These are phyloP conservation scores for Chelmon rostratus DNA, from an alignment of 2,797 vertebrate species.

Conservation along the genomic window DNA sequence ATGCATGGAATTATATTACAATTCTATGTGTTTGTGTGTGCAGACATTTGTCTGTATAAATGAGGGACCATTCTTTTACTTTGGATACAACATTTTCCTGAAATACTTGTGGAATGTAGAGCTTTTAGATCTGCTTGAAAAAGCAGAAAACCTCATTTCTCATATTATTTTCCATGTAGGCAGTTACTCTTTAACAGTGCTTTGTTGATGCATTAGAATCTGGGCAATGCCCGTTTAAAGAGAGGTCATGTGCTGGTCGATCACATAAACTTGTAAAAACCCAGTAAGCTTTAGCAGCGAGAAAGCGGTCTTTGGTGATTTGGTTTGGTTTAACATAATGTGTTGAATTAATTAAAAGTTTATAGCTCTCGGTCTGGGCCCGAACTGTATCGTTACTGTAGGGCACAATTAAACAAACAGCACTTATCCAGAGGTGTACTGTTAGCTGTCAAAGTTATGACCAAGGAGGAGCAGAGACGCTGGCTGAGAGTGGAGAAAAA, in stretches of 20 bases:
- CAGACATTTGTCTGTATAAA: too few relatives aligned
- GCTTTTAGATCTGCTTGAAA: too few relatives aligned
- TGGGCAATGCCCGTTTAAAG: slow-evolving; percentile 10
- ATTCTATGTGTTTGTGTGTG: too few relatives aligned
- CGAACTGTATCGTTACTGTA: slow-evolving; percentile 33
- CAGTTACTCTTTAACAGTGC: not conserved
- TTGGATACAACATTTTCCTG: not conserved
- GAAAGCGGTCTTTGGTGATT: slow-evolving; percentile 37
- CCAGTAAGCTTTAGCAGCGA: slow-evolving; percentile 24
- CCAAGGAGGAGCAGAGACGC: slow-evolving; percentile 24
- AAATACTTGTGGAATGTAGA: not conserved
- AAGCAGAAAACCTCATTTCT: not conserved
- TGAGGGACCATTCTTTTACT: not conserved
- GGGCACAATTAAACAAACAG: slow-evolving; percentile 44
- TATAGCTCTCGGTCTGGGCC: slow-evolving; percentile 33
- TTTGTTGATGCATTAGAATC: not conserved
- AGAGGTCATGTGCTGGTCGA: slow-evolving; percentile 2
- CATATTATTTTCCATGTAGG: not conserved
- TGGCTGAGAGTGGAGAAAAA: not conserved
- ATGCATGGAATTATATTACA: not conserved
- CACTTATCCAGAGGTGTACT: slow-evolving; percentile 41
- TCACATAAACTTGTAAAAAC: slow-evolving; percentile 20
- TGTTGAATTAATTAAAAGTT: slow-evolving; percentile 49
- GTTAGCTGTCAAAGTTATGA: slow-evolving; percentile 47
- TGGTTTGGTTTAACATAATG: slow-evolving; percentile 43